These are phyloP conservation scores for Psix sp. DNA, from an alignment of 1,140 invertebrate species.

Conservation along the genomic window DNA sequence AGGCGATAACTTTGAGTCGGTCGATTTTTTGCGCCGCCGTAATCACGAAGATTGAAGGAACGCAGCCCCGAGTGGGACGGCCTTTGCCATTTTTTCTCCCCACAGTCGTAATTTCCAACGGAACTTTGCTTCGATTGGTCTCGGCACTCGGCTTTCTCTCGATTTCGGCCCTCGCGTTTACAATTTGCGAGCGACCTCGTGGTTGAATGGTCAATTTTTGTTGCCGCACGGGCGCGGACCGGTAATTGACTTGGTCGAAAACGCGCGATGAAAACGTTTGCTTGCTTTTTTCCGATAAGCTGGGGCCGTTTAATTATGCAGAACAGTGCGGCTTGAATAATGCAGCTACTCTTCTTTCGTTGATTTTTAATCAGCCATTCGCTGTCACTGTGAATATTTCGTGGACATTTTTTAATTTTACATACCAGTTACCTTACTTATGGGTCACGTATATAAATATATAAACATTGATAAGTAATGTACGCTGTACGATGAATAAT, in stretches of 20 bases:
- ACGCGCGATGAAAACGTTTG: slow-evolving; percentile 2
- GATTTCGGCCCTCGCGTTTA: background rate
- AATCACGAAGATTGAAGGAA: slow-evolving; percentile 30
- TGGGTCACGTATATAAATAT: no score
- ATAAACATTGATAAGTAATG: no score
- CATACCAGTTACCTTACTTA: slow-evolving; percentile 13
- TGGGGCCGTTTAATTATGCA: slow-evolving; percentile 12
- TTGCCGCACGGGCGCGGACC: background rate
- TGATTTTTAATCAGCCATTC: slow-evolving; percentile 20
- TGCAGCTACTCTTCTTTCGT: slow-evolving; percentile 1
- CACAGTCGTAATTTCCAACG: no score
- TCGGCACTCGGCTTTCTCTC: no score
- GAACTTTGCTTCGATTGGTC: no score
- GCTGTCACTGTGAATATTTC: slow-evolving; percentile 14
- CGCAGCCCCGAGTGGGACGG: no score
- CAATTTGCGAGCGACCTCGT: background rate
- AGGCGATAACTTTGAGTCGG: slow-evolving; percentile 27
- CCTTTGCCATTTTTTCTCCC: background rate
- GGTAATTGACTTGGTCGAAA: slow-evolving; percentile 4
- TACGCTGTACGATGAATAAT: no score
- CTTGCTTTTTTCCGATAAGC: background rate
- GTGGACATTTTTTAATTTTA: slow-evolving; percentile 22
- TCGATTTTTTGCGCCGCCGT: slow-evolving; percentile 11
- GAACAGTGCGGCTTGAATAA: slow-evolving; percentile 12
- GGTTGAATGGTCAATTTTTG: background rate